A percentile compares a stretch with the other conserved stretches of the same genome.
phyloP scores from a whole-genome alignment of 2,888 invertebrate species.

The Poecilus cupreus region DNA sequence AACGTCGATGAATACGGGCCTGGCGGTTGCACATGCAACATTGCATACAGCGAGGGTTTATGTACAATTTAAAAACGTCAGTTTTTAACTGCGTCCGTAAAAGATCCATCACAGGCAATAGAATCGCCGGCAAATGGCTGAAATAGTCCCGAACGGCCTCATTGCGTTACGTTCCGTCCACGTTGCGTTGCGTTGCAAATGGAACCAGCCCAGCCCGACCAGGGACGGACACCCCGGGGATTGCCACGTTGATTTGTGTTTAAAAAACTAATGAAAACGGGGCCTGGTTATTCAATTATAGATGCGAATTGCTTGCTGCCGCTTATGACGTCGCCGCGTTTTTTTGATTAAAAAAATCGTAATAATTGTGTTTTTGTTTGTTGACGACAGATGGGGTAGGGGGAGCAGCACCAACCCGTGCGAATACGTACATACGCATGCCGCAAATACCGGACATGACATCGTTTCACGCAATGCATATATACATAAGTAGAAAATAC shows the following conservation, averaged over 20 bases:
- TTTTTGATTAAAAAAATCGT: slow-evolving; percentile 52
- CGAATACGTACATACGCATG: no score
- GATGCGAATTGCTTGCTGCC: slow-evolving; percentile 52
- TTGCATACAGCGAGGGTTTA: not conserved
- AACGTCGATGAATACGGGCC: no score
- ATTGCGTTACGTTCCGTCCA: not conserved
- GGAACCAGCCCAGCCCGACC: slow-evolving; percentile 9
- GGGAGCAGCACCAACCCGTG: not conserved
- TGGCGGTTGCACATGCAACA: no score
- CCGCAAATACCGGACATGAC: no score
- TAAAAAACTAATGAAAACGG: slow-evolving; percentile 55
- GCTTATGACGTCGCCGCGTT: slow-evolving; percentile 38
- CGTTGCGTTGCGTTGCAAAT: not conserved
- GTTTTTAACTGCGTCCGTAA: not conserved
- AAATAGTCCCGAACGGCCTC: slow-evolving; percentile 14
- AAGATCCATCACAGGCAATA: slow-evolving; percentile 23
- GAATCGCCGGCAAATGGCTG: slow-evolving; percentile 17
- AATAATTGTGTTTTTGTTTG: slow-evolving; percentile 52
- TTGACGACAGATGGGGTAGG: slow-evolving; percentile 9
- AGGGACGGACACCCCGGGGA: slow-evolving; percentile 38
- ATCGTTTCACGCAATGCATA: no score
- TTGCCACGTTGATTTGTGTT: slow-evolving; percentile 52
- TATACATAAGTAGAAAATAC: no score
- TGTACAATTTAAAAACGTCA: slow-evolving; percentile 4
- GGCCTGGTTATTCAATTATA: slow-evolving; percentile 56